Base-by-base conservation (phyloP, 1,140 invertebrate species). In the Gryon sp. region DNA sequence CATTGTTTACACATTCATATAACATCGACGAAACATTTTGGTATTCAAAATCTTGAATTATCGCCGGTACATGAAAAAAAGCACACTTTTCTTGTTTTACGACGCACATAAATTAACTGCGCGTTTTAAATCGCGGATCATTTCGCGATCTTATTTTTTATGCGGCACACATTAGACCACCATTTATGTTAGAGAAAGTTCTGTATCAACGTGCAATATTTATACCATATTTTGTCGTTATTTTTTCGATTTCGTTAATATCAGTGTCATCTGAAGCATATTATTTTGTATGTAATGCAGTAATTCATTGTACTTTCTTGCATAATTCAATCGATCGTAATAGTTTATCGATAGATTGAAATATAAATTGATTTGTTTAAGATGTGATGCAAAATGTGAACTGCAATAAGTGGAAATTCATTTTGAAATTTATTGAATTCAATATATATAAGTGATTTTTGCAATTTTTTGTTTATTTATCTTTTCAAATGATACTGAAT, bases 1-100 rank as follows among this genome's bases (percentile, higher is more conserved):
- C 59, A 48, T 73, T 73, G 59, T 63, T 73, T 63, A 63, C 50
- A 73, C 55, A 63, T 73, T 26, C 38, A 53, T 60, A 43, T 20
- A n/a, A n/a, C n/a, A n/a, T 46, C 45, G 28, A 60, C 68, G 68
- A 72, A 72, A 62, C 53, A 60, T 55, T 59, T n/a, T n/a, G n/a
- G 28, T 36, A 20, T 19, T 53, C 38, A 38, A 50, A 59, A 60
- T 48, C 46, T 20, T 38, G 55, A 46, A 72, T 72, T 72, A 72
- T 46, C 40, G 18, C 28, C 8, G 22, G 34, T 43, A 53, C 36
- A 41, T 48, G 48, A 72, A 63, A 48, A 40, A 48, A 57, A 28
- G n/a, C 26, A 7, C 41, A 43, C 41, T 62, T 73, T 65, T 73
- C 43, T 43, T 26, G 41, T 20, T 73, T 73, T 65, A 63, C 68